Percentiles rank a stretch among this genome's conserved stretches.
Conservation (phyloP, 2,888 invertebrate species). For the Cephalotes varians region DNA sequence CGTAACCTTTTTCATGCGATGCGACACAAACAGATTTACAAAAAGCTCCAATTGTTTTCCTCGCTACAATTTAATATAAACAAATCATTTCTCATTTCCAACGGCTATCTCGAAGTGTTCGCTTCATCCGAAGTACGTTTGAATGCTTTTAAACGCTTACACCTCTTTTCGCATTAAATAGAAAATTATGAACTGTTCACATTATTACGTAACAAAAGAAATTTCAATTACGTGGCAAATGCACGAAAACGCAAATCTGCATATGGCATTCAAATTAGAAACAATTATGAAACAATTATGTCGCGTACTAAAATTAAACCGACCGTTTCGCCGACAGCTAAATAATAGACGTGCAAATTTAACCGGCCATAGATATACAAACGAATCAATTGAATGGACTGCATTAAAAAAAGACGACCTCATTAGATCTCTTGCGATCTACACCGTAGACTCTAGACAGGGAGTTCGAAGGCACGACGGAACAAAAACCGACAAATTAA, state of each 20-base stretch:
- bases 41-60: not conserved
- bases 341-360: conserved; percentile 17
- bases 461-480: not conserved
- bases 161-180: not conserved
- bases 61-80: not conserved
- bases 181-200: not conserved
- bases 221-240: not conserved
- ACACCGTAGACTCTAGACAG: not conserved
- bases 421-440: not conserved
- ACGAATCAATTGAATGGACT: conserved; percentile 7
- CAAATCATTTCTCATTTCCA: not conserved
- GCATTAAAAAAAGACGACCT: not conserved
- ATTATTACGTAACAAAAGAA: not conserved
- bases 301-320: conserved; percentile 26
- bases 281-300: conserved; percentile 27
- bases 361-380: not conserved
- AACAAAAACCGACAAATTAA: not conserved
- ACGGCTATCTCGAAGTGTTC: not conserved
- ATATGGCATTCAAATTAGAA: conserved; percentile 1
- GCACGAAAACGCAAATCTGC: conserved; percentile 1
- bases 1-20: not conserved
- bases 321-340: not conserved
- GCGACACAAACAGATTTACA: not conserved
- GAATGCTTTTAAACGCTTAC: not conserved
- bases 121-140: too few relatives aligned